Percentiles rank a stretch among this genome's conserved stretches.
These are phyloP conservation scores for Plemyria rubiginata DNA, from an alignment of 2,888 invertebrate genomes.

Conservation along the genomic window DNA sequence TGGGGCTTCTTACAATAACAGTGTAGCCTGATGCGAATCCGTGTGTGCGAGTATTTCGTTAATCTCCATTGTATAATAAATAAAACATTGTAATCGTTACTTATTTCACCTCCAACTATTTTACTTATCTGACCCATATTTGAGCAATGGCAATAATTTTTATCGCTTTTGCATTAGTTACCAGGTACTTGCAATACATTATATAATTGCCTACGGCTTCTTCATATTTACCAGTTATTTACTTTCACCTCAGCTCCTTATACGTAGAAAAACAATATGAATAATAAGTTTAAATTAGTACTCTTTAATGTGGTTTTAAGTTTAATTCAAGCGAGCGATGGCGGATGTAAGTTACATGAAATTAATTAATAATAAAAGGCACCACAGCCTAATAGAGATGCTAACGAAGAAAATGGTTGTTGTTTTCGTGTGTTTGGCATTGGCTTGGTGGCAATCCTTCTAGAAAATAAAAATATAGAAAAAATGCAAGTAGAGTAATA, in stretches of 20 bases:
- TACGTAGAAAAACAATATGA: constrained; percentile 10
- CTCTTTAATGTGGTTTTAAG: constrained; percentile 6
- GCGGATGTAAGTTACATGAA: not conserved
- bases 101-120: not conserved
- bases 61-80: too few species aligned
- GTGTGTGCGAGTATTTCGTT: too few species aligned
- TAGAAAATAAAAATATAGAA: too few species aligned
- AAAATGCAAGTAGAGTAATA: too few species aligned
- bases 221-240: not conserved
- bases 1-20: too few species aligned
- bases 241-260: not conserved
- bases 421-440: too few species aligned
- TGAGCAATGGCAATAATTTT: constrained; percentile 1
- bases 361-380: too few species aligned
- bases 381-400: too few species aligned
- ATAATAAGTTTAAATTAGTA: not conserved
- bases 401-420: too few species aligned
- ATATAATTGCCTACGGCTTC: not conserved
- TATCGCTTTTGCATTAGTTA: constrained; percentile 1
- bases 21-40: too few species aligned
- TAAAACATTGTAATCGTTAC: too few species aligned
- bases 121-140: constrained; percentile 6
- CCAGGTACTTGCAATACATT: not conserved
- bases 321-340: constrained; percentile 13
- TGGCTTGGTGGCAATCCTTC: too few species aligned